Conservation (phyloP, 2,888 invertebrate species). For the Galerucella calmariensis region DNA sequence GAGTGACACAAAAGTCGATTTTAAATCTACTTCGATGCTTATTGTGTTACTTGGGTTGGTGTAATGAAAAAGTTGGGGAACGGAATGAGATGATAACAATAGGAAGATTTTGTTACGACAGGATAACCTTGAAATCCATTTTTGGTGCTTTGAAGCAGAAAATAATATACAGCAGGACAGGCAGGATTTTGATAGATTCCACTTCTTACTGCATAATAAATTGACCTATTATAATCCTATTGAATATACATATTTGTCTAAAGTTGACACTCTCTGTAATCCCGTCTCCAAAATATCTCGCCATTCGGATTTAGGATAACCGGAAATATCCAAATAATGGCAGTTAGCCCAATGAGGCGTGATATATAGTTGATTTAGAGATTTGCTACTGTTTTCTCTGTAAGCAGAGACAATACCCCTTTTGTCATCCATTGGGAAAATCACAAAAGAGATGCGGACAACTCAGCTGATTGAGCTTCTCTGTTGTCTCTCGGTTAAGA, state of each 20-base stretch:
- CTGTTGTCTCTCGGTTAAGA: background rate
- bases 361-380: conserved; percentile 45
- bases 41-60: too few relatives aligned
- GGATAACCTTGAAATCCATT: too few relatives aligned
- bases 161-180: too few relatives aligned
- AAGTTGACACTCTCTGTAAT: background rate
- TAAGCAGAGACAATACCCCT: conserved; percentile 46
- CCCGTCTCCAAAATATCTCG: background rate
- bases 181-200: too few relatives aligned
- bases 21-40: too few relatives aligned
- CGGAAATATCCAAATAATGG: conserved; percentile 28
- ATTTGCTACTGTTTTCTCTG: conserved; percentile 48
- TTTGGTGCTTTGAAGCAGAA: too few relatives aligned
- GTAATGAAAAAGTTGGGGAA: too few relatives aligned
- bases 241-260: background rate
- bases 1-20: too few relatives aligned
- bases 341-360: conserved; percentile 42
- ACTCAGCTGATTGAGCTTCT: conserved; percentile 43
- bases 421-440: conserved; percentile 43
- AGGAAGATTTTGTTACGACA: too few relatives aligned
- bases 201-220: background rate
- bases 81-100: too few relatives aligned
- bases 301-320: background rate
- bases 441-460: conserved; percentile 43
- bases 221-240: background rate